Percentiles rank a stretch among this genome's conserved stretches.
phyloP scores from a whole-genome alignment of 92 coral and sea anemone species.

The Phenganax stokvisi region DNA sequence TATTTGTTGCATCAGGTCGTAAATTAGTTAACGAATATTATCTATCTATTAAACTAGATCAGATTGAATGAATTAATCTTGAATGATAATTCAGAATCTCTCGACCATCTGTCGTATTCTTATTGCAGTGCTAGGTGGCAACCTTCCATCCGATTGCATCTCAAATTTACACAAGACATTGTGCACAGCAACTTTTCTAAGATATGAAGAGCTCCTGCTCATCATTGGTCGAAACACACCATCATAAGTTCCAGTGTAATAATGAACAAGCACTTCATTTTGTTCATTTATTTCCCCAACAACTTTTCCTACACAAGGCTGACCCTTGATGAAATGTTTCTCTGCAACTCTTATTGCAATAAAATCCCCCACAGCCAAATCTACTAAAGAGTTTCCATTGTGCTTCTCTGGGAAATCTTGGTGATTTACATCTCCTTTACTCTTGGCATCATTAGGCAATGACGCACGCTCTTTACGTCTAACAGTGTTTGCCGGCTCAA shows the following conservation, averaged over 20 bases:
- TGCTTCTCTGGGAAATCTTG: background rate
- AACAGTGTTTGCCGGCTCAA: conserved; percentile 3
- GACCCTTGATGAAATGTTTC: conserved; percentile 85
- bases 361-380: conserved; percentile 72
- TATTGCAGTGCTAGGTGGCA: conserved; percentile 79
- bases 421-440: background rate
- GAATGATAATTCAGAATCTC: background rate
- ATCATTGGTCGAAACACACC: conserved; percentile 95
- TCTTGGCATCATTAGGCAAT: background rate
- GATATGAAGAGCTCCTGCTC: conserved; percentile 93
- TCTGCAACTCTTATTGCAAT: conserved; percentile 86
- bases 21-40: no score
- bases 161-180: conserved; percentile 80
- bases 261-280: conserved; percentile 71
- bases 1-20: no score
- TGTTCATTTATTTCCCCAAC: conserved; percentile 55
- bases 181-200: conserved; percentile 67
- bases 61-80: no score
- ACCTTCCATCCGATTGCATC: conserved; percentile 63
- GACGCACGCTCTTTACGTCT: conserved; percentile 9
- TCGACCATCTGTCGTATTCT: conserved; percentile 4
- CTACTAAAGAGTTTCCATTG: conserved; percentile 21
- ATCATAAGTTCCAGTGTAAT: conserved; percentile 77
- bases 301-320: conserved; percentile 89
- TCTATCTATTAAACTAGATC: no score